A percentile compares a stretch with the other conserved stretches of the same genome.
Evolutionary conservation across 2,797 vertebrate species (phyloP).

Genomic region (Cryptoprocta ferox): DNA sequence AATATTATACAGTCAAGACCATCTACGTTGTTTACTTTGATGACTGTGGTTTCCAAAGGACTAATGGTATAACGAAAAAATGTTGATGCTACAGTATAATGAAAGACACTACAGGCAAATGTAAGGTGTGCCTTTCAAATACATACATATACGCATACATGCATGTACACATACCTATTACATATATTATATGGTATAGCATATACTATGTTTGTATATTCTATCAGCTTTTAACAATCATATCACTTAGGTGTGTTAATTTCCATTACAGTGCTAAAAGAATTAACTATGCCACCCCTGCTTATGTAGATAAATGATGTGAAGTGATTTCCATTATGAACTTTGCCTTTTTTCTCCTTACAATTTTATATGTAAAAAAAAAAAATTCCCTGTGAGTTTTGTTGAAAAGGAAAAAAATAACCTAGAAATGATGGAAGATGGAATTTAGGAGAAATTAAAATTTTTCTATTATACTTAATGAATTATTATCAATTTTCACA

Average conservation of each 20-base stretch:
- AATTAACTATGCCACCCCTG: neutral
- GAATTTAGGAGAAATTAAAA: neutral
- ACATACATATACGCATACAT: neutral
- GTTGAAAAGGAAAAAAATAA: constrained; percentile 49
- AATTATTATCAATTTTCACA: constrained; percentile 26
- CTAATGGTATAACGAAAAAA: constrained; percentile 43
- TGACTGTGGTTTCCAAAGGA: constrained; percentile 40
- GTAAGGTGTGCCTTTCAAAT: neutral
- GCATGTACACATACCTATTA: neutral
- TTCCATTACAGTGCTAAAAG: neutral
- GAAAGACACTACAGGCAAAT: neutral
- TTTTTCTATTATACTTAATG: neutral
- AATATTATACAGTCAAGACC: constrained; percentile 22
- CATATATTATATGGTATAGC: neutral
- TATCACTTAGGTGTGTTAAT: neutral
- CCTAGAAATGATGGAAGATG: neutral
- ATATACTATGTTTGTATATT: neutral
- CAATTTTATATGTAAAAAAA: neutral
- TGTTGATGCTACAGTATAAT: neutral
- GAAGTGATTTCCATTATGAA: neutral
- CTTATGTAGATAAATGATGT: neutral
- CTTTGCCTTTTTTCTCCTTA: neutral
- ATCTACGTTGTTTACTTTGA: constrained; percentile 64
- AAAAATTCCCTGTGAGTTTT: neutral
- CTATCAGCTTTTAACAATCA: constrained; percentile 1